Evolutionary conservation across 2,888 invertebrate genomes (phyloP), one percentile per base, ranked within the genome.

Genomic region (Maniola hyperantus): DNA sequence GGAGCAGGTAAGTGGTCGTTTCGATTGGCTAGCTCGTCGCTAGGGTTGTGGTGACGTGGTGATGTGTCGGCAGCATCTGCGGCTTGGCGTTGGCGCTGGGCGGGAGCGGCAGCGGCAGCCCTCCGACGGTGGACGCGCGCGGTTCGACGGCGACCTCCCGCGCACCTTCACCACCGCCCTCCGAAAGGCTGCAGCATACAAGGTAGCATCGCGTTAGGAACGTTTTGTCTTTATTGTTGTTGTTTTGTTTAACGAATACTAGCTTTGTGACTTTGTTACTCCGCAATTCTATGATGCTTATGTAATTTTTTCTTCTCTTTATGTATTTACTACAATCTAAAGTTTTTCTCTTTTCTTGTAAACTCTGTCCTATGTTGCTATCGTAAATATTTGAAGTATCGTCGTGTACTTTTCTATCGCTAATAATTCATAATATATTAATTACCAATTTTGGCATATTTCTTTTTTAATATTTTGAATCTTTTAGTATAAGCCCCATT

Each of bases 31-130:
- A 76, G 79, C 76, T 76, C 75, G 78, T 79, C 79, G 85, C 82
- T 87, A 88, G 89, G 89, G 89, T 85, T 86, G 83, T 90, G 91
- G 91, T 92, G 91, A 92, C 88, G 84, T 91, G 85, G 90, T 89
- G 87, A 81, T 91, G 92, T 92, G 89, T 92, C 90, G 87, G 83
- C 93, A 93, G 93, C 87, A 92, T 93, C 90, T 91, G 84, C 91
- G 93, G 93, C 81, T 77, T 93, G 92, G 93, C 93, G 88, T 77
- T 93, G 91, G 93, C 93, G 84, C 89, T 93, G 80, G 93, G 92
- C 74, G 84, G 92, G 79, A 91, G 88, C 85, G 83, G 90, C 71
- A 82, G 85, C 53, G 88, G 88, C 85, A 91, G 89, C 70, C 90
- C 90, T 34, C 81, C 84, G 71, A 76, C 80, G 74, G 73, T 82